Evolutionary conservation across 1,140 invertebrate species (phyloP).

Genomic region (Helicoverpa armigera): DNA sequence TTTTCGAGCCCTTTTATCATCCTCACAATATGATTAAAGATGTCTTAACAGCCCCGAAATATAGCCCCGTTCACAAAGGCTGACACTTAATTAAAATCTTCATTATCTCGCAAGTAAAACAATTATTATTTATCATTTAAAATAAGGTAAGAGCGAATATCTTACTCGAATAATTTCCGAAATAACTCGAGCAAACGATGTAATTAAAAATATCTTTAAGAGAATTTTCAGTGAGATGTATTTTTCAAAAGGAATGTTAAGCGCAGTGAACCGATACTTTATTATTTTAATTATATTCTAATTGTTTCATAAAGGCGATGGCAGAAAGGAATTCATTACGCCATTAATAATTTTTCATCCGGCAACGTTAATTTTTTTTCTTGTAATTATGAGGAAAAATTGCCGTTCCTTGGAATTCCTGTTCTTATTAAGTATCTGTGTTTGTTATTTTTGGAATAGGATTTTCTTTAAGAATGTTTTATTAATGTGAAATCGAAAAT

Average conservation of each 20-base stretch:
- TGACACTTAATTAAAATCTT: no score
- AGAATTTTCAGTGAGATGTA: neutral
- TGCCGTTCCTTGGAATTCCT: neutral
- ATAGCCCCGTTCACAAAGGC: no score
- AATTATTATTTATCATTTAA: neutral
- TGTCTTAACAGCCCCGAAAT: no score
- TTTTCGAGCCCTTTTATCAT: no score
- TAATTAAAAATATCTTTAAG: slow-evolving; percentile 5
- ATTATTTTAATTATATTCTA: slow-evolving; percentile 43
- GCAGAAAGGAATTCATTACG: slow-evolving; percentile 26
- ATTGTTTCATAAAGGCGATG: slow-evolving; percentile 21
- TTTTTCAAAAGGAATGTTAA: slow-evolving; percentile 6
- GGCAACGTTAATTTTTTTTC: slow-evolving; percentile 34
- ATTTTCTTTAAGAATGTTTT: neutral
- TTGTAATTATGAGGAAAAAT: slow-evolving; percentile 37
- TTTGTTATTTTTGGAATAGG: neutral
- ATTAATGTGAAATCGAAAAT: no score
- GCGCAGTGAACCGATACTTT: neutral
- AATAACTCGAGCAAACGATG: slow-evolving; percentile 3
- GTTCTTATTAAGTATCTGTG: neutral
- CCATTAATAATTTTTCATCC: slow-evolving; percentile 41
- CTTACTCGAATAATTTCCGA: neutral
- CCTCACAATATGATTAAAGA: no score
- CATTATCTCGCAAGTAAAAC: neutral
- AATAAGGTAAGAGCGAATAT: neutral